These are phyloP conservation scores for Drosophila histrio DNA, from an alignment of 2,888 invertebrate genomes.

Conservation along the genomic window DNA sequence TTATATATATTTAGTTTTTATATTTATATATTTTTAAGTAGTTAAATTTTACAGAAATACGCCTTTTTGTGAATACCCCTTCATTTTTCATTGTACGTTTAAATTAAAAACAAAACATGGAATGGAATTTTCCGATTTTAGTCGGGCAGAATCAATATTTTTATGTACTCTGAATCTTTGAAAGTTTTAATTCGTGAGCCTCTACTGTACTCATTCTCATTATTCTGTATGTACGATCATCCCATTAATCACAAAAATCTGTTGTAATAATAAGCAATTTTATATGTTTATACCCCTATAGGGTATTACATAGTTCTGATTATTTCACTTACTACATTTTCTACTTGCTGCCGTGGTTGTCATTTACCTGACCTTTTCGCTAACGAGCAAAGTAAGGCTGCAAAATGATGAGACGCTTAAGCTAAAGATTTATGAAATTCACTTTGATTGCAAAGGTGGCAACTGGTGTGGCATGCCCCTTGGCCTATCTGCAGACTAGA, in stretches of 20 bases:
- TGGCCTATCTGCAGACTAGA: neutral
- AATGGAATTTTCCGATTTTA: no score
- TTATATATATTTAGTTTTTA: neutral
- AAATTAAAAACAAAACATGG: no score
- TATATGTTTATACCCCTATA: neutral
- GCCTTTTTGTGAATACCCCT: no score
- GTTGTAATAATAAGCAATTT: no score
- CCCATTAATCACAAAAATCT: no score
- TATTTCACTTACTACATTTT: neutral
- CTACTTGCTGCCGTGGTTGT: neutral
- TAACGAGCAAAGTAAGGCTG: conserved; percentile 60
- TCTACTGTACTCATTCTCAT: no score
- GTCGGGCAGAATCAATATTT: no score
- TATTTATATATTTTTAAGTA: neutral
- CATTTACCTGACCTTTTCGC: conserved; percentile 26
- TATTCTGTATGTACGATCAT: no score
- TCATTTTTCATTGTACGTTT: no score
- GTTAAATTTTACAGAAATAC: no score
- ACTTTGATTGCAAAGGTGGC: conserved; percentile 49
- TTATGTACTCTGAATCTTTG: no score
- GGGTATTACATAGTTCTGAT: conserved; percentile 13
- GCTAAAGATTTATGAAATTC: conserved; percentile 39
- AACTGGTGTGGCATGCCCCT: conserved; percentile 3
- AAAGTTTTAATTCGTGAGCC: no score
- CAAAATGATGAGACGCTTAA: conserved; percentile 37